Evolutionary conservation across 2,113 vertebrate species (phyloP).

Genomic region (Blennius ocellaris): DNA sequence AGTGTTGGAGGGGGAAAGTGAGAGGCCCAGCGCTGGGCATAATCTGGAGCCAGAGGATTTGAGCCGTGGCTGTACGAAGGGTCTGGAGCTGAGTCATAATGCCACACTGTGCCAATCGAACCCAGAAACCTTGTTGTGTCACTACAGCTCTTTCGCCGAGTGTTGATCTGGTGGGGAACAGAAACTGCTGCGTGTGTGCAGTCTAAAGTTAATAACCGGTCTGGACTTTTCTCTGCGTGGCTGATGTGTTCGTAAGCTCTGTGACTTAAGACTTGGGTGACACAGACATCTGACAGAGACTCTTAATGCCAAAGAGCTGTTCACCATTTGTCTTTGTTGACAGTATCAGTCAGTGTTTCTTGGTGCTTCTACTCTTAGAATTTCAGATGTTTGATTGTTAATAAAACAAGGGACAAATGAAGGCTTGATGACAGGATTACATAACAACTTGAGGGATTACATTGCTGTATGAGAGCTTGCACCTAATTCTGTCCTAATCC

Average conservation of each 20-base stretch:
- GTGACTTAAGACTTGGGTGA: not conserved
- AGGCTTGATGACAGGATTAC: not conserved
- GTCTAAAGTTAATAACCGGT: constrained; percentile 1
- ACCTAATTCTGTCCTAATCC: not conserved
- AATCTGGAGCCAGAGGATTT: constrained; percentile 48
- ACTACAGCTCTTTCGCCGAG: constrained; percentile 42
- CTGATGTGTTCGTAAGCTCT: not conserved
- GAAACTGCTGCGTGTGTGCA: constrained; percentile 12
- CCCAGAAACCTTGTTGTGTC: constrained; percentile 63
- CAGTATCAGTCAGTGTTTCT: not conserved
- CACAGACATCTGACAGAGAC: no score
- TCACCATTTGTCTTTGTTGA: not conserved
- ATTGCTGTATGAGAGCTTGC: no score
- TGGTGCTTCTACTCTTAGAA: not conserved
- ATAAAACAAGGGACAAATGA: not conserved
- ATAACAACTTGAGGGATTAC: not conserved
- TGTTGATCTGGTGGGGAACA: constrained; percentile 38
- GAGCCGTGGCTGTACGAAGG: constrained; percentile 53
- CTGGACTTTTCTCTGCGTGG: no score
- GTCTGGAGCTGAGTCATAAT: constrained; percentile 61
- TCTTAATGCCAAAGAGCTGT: no score
- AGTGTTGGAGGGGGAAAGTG: constrained; percentile 35
- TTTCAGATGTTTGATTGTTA: not conserved
- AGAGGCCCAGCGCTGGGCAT: constrained; percentile 43
- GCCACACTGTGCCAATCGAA: constrained; percentile 53